Evolutionary conservation across 2,797 vertebrate genomes (phyloP).

Genomic region (Salarias fasciatus): DNA sequence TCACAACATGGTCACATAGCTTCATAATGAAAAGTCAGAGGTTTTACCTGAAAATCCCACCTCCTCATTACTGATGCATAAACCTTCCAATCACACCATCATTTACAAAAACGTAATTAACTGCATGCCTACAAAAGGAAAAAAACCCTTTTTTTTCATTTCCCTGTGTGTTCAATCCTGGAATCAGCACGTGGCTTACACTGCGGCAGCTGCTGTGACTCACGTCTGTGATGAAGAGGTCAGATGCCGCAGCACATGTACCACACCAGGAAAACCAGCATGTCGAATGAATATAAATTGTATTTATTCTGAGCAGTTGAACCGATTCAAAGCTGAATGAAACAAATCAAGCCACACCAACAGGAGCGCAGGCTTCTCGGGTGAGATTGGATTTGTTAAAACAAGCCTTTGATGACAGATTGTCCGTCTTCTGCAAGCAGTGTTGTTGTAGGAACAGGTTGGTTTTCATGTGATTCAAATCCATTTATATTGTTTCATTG

Average conservation of each 20-base stretch:
- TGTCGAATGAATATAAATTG: background rate
- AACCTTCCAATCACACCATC: too few relatives aligned
- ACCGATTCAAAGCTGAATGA: background rate
- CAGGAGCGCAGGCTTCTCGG: background rate
- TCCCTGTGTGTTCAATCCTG: too few relatives aligned
- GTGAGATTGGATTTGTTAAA: background rate
- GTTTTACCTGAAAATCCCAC: too few relatives aligned
- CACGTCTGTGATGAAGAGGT: constrained; percentile 8
- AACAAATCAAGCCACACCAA: background rate
- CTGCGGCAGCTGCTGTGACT: constrained; percentile 11
- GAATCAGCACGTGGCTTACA: background rate
- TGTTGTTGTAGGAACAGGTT: background rate
- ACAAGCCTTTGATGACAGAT: background rate
- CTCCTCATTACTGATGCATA: too few relatives aligned
- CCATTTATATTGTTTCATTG: background rate
- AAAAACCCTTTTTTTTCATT: too few relatives aligned
- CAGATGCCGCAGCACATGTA: background rate
- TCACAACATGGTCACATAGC: too few relatives aligned
- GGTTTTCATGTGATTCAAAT: background rate
- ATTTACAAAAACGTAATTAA: too few relatives aligned
- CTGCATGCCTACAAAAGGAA: too few relatives aligned
- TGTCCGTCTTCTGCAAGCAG: background rate
- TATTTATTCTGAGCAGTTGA: background rate
- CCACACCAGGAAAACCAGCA: background rate
- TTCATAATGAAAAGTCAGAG: too few relatives aligned